Evolutionary conservation across 2,797 vertebrate genomes (phyloP).

Genomic region (Sparus aurata): DNA sequence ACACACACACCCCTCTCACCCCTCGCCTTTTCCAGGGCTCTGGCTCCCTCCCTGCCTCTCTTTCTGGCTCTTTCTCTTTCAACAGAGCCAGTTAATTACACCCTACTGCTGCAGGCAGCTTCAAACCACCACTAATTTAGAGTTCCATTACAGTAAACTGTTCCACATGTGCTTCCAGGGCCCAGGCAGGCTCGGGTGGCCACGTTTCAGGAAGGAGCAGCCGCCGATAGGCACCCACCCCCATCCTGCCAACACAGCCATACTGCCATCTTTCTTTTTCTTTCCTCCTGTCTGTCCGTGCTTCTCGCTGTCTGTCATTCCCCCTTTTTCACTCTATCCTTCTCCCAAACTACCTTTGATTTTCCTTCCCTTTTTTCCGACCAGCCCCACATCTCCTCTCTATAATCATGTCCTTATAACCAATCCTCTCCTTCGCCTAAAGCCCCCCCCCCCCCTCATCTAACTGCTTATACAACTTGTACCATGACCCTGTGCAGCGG

Average conservation of each 20-base stretch:
- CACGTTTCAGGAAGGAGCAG: conserved; percentile 90
- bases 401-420: conserved; percentile 68
- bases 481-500: conserved; percentile 76
- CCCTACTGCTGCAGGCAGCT: conserved; percentile 90
- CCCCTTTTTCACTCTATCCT: conserved; percentile 51
- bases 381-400: conserved; percentile 50
- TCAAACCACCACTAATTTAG: conserved; percentile 92
- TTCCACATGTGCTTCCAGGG: conserved; percentile 90
- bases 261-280: conserved; percentile 79
- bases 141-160: conserved; percentile 92
- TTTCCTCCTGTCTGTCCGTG: conserved; percentile 37
- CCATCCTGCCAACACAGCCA: conserved; percentile 83
- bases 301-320: conserved; percentile 36
- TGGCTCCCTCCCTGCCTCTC: conserved; percentile 80
- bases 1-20: conserved; percentile 70
- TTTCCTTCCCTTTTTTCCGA: conserved; percentile 13
- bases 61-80: conserved; percentile 88
- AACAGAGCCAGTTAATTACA: conserved; percentile 92
- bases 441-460: conserved; percentile 42
- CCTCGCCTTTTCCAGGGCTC: conserved; percentile 75
- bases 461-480: conserved; percentile 72
- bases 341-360: conserved; percentile 55
- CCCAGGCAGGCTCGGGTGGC: conserved; percentile 86
- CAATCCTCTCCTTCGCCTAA: conserved; percentile 27
- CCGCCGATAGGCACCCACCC: conserved; percentile 84